A percentile compares a stretch with the other conserved stretches of the same genome.
Evolutionary conservation across 2,113 vertebrate genomes (phyloP).

Genomic region (Pionites leucogaster): DNA sequence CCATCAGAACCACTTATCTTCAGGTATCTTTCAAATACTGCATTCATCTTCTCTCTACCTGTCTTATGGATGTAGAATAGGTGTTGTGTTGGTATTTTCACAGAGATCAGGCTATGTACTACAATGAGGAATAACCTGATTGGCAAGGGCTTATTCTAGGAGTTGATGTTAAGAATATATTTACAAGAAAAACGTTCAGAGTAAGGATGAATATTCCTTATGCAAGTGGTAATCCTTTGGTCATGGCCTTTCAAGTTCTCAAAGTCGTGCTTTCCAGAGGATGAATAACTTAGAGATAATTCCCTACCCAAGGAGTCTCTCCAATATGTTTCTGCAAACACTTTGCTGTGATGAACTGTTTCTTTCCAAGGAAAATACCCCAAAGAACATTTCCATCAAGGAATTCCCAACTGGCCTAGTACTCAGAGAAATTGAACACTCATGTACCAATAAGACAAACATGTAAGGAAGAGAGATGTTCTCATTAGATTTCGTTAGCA

Average conservation of each 20-base stretch:
- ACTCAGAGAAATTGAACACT: neutral
- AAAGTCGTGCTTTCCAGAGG: neutral
- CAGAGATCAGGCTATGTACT: neutral
- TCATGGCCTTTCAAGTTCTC: neutral
- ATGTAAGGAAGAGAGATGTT: neutral
- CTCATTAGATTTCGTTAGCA: slow-evolving; percentile 7
- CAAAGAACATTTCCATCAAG: neutral
- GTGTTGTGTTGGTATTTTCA: neutral
- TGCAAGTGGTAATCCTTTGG: neutral
- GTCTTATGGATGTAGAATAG: neutral
- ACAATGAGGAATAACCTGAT: neutral
- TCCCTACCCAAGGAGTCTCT: neutral
- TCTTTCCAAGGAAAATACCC: neutral
- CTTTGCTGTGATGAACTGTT: neutral
- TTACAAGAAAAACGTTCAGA: neutral
- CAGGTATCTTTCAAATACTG: neutral
- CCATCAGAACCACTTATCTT: neutral
- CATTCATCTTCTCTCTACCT: neutral
- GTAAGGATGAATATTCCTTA: neutral
- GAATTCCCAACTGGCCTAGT: neutral
- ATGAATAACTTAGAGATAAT: neutral
- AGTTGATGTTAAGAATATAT: neutral
- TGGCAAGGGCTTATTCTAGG: neutral
- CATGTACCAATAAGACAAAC: neutral
- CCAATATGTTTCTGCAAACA: neutral